Conservation (phyloP, 2,888 invertebrate species). For the Sabatieria punctata region DNA sequence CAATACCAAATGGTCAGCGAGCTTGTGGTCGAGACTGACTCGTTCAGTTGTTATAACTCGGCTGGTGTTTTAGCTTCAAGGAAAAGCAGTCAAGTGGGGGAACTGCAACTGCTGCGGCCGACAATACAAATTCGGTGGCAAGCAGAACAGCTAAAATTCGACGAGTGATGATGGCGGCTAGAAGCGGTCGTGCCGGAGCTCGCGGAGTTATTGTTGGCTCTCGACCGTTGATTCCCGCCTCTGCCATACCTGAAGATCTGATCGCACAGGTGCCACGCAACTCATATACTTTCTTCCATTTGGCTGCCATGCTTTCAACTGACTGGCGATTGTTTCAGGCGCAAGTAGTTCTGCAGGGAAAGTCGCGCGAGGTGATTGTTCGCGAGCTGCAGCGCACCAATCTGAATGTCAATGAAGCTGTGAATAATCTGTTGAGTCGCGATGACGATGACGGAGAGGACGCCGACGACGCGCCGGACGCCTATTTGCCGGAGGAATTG, state of each 20-base stretch:
- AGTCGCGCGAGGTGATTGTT: slow-evolving; percentile 86
- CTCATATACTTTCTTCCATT: neutral
- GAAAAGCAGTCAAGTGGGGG: too few species aligned
- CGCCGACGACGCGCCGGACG: slow-evolving; percentile 46
- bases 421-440: slow-evolving; percentile 90
- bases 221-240: slow-evolving; percentile 46
- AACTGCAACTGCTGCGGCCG: too few species aligned
- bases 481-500: slow-evolving; percentile 89
- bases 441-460: slow-evolving; percentile 80
- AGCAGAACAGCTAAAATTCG: slow-evolving; percentile 51
- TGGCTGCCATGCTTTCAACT: neutral
- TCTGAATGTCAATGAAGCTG: slow-evolving; percentile 94
- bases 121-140: too few species aligned
- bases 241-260: slow-evolving; percentile 92
- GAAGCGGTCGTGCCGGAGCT: slow-evolving; percentile 37
- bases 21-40: too few species aligned
- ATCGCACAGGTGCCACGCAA: slow-evolving; percentile 51
- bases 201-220: slow-evolving; percentile 79
- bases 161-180: slow-evolving; percentile 44
- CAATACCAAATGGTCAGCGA: too few species aligned
- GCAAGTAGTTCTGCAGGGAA: slow-evolving; percentile 54
- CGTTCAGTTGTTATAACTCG: too few species aligned
- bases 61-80: too few species aligned
- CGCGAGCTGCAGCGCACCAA: slow-evolving; percentile 76
- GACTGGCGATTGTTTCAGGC: slow-evolving; percentile 27